Base-by-base conservation (phyloP, 2,797 vertebrate species). In the Pempheris klunzingeri region DNA sequence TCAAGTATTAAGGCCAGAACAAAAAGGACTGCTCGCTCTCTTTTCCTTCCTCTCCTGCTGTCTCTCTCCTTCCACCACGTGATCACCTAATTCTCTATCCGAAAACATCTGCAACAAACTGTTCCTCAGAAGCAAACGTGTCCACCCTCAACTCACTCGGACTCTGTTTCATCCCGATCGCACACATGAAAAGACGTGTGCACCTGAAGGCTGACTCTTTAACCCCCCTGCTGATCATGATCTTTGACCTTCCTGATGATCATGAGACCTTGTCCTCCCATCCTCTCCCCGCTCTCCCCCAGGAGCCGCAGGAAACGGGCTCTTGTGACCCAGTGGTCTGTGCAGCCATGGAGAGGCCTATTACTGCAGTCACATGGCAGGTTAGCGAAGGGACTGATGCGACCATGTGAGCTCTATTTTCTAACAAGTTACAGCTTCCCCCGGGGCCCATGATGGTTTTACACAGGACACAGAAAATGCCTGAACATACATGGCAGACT, bases 311-410 rank as follows among this genome's bases (percentile, higher is more conserved):
- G 88, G 87, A 91, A 91, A 80, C 65, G 11, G 77, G 74, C 81
- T 93, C 93, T 94, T 94, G 92, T 93, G 93, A 94, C 90, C 88
- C 86, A 81, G 86, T 72, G 82, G 84, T 92, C 81, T 86, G 68
- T 75, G 60, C 78, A 88, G 85, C 83, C 75, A 84, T 86, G 84
- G 85, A 86, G 85, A 89, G 86, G 83, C 88, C 78, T 91, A 94
- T 93, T 94, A 94, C 81, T 73, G 90, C 74, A 90, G 94, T 95
- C 95, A 95, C 95, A 95, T 95, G 95, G 88, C 87, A 92, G 86
- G 91, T 92, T 93, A 92, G 85, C 55, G 28, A 82, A 87, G 84
- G 77, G 54, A 82, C 82, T 87, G 87, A 90, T 90, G 74, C 47
- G 38, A 94, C 86, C 93, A 94, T 94, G 93, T 94, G 93, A 93